Evolutionary conservation across 1,140 invertebrate genomes (phyloP).

Genomic region (Cydia strobilella): DNA sequence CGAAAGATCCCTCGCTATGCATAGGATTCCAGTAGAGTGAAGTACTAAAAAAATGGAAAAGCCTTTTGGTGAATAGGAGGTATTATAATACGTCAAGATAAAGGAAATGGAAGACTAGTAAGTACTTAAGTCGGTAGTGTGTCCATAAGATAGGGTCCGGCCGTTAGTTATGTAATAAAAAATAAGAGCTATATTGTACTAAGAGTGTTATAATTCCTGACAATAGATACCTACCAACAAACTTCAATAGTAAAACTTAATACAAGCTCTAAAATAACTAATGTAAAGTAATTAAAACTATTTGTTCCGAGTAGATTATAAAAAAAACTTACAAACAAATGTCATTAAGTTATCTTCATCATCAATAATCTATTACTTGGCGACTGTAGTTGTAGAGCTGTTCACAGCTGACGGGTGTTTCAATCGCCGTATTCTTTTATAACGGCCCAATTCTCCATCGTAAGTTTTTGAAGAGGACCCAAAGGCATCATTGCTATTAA

Average conservation of each 20-base stretch:
- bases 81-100: too few relatives aligned
- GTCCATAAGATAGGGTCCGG: too few relatives aligned
- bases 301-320: conserved; percentile 38
- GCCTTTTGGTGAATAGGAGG: too few relatives aligned
- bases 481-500: conserved; percentile 59
- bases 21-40: too few relatives aligned
- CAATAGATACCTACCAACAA: conserved; percentile 20
- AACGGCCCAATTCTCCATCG: conserved; percentile 58
- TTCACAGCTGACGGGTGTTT: conserved; percentile 39
- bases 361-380: background rate
- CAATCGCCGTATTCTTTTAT: conserved; percentile 65
- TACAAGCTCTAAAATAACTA: conserved; percentile 42
- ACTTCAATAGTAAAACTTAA: conserved; percentile 46
- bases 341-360: background rate
- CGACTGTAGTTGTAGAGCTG: conserved; percentile 20
- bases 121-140: too few relatives aligned
- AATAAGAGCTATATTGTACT: background rate
- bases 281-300: conserved; percentile 45
- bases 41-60: too few relatives aligned
- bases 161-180: background rate
- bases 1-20: too few relatives aligned
- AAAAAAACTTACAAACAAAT: conserved; percentile 23
- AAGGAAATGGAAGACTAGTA: too few relatives aligned
- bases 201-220: conserved; percentile 17
- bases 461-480: conserved; percentile 52